Conservation (phyloP, 1,140 invertebrate species). For the Scaptomyza pallida region DNA sequence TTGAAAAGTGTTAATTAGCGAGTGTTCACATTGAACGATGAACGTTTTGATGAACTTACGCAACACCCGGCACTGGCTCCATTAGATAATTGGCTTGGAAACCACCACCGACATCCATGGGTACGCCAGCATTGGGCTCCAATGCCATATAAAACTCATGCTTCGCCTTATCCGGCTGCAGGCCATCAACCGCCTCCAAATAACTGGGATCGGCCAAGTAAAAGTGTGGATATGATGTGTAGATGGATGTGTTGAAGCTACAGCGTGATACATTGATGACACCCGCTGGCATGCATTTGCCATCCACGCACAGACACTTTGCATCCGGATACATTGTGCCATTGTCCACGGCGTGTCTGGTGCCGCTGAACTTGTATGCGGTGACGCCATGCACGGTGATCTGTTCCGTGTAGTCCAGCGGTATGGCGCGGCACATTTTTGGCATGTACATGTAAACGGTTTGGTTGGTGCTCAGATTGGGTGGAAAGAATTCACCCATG, state of each 20-base stretch:
- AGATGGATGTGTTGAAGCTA: constrained; percentile 89
- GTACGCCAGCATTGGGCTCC: constrained; percentile 90
- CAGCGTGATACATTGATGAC: constrained; percentile 88
- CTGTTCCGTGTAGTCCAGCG: constrained; percentile 86
- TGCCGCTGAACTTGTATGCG: constrained; percentile 86
- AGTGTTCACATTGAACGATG: neutral
- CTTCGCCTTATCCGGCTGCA: constrained; percentile 88
- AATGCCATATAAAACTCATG: constrained; percentile 90
- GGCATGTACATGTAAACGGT: constrained; percentile 88
- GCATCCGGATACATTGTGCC: constrained; percentile 87
- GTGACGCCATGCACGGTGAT: constrained; percentile 85
- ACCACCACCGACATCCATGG: constrained; percentile 89
- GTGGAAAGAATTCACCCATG: constrained; percentile 91
- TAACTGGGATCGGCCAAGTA: constrained; percentile 90
- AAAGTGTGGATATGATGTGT: constrained; percentile 94
- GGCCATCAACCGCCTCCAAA: constrained; percentile 87
- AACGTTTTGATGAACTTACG: constrained; percentile 85
- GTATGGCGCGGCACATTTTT: constrained; percentile 88
- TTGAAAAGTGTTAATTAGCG: constrained; percentile 45
- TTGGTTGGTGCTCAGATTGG: constrained; percentile 86
- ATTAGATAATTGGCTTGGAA: constrained; percentile 91
- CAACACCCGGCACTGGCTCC: constrained; percentile 86
- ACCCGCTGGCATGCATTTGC: constrained; percentile 88
- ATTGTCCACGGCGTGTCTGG: constrained; percentile 86
- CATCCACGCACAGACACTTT: constrained; percentile 88